Evolutionary conservation across 2,888 invertebrate species (phyloP), one percentile per base, ranked within the genome.

Genomic region (Druceiella hillmani): DNA sequence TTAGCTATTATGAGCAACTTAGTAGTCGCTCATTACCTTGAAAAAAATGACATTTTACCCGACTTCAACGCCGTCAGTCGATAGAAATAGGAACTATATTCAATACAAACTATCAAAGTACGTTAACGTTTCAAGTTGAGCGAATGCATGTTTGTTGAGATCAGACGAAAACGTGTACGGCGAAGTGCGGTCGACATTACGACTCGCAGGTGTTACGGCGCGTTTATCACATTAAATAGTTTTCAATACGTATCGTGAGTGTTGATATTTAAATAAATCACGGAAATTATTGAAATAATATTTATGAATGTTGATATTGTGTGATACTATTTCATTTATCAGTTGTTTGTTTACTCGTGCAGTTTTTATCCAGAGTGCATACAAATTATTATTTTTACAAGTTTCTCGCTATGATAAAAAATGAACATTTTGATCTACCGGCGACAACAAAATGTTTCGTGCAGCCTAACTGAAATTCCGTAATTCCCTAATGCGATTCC

Each of bases 121-220:
- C n/a, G n/a, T n/a, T n/a, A n/a, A n/a, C n/a, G n/a, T n/a, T n/a
- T n/a, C n/a, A n/a, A n/a, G n/a, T n/a, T n/a, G n/a, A n/a, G n/a
- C n/a, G n/a, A n/a, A n/a, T n/a, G n/a, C n/a, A n/a, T n/a, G n/a
- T n/a, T n/a, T n/a, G n/a, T n/a, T n/a, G n/a, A 5, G 20, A 5
- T 28, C 40, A 44, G 41, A 40, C 66, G 66, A 68, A 69, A 69
- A 69, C 70, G 70, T 69, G 69, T 67, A 66, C 58, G 69, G 60
- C 70, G 70, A 69, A 69, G 70, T 69, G 70, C 69, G 69, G 59
- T 70, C 70, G 70, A 62, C 64, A 68, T 63, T 70, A 68, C 69
- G 68, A 66, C 66, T 55, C 69, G 69, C 66, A 66, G 66, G 61
- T 67, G 65, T 68, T 66, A 58, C 57, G 56, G 62, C 64, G 66